Evolutionary conservation across 1,140 invertebrate species (phyloP), one percentile per base, ranked within the genome.

Genomic region (Metopolophium dirhodum): DNA sequence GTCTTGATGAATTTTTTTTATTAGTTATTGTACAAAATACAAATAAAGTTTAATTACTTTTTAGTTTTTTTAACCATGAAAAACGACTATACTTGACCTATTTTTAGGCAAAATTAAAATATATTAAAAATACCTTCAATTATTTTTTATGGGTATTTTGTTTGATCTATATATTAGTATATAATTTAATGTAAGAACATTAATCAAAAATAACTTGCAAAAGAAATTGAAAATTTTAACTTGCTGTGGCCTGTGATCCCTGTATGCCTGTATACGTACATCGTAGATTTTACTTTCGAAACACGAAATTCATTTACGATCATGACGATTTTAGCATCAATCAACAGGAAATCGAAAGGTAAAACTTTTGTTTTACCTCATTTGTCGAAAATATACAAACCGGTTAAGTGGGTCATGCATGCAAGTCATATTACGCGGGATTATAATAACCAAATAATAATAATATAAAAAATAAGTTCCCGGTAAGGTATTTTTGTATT

Each of bases 271-370:
- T 87, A 87, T 49, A 47, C 20, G 37, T 85, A 41, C 37, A 26
- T 41, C 37, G 23, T 85, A 85, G 22, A 61, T 90, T 90, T 90
- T 90, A 90, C 88, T 61, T 61, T 57, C 51, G 54, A 61, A 90
- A 45, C 18, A 61, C 18, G 49, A 90, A 90, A 51, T 88, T 57
- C 14, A 30, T 90, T 61, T 90, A 61, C 6, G 22, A 35, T 94
- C 94, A 23, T 94, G 93, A 37, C 91, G 86, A 90, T 87, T 85
- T 61, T 94, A 23, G 30, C 93, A 1, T 86, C 47, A 93, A 85
- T 14, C 22, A n/a, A 47, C 47, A 83, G 61, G 35, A 93, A 93
- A 93, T 41, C 91, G 51, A 93, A 92, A 83, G 47, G 68, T 23
- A 51, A 93, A 85, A 85, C 22, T 26, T 54, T 82, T 93, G 49